phyloP scores from a whole-genome alignment of 2,888 invertebrate species.

The Athalia rosae region DNA sequence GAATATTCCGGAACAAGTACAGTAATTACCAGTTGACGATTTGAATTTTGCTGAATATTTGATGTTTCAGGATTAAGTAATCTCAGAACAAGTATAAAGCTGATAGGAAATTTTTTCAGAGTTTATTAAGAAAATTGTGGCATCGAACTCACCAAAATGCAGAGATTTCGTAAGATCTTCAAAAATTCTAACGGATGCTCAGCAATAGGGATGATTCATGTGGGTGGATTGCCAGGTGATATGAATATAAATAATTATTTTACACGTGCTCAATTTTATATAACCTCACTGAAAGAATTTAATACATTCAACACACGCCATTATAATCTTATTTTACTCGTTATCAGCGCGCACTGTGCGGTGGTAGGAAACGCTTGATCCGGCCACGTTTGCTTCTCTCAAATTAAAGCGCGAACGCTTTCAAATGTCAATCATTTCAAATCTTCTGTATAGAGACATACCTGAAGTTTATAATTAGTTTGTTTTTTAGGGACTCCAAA shows the following conservation, averaged over 20 bases:
- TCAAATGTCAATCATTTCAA: no score
- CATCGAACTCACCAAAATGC: constrained; percentile 65
- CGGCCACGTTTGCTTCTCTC: background rate
- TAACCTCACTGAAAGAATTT: constrained; percentile 31
- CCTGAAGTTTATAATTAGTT: no score
- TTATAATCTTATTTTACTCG: no score
- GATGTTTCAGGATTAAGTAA: no score
- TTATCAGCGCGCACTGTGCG: background rate
- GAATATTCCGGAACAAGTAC: no score
- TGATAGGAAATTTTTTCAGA: constrained; percentile 9
- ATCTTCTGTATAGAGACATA: no score
- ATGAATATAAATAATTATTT: constrained; percentile 37
- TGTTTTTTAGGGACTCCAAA: constrained; percentile 77
- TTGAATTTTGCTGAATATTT: no score
- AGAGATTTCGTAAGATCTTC: constrained; percentile 73
- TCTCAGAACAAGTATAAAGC: no score
- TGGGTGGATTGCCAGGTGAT: constrained; percentile 81
- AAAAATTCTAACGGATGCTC: constrained; percentile 71
- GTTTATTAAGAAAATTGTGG: constrained; percentile 42
- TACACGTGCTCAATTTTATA: background rate
- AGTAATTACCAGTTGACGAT: no score
- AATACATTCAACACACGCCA: background rate
- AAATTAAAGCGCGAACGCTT: background rate
- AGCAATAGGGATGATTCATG: constrained; percentile 84
- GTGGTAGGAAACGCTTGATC: background rate